A percentile compares a stretch with the other conserved stretches of the same genome.
Evolutionary conservation across 2,113 vertebrate genomes (phyloP).

Genomic region (Oceanites oceanicus): DNA sequence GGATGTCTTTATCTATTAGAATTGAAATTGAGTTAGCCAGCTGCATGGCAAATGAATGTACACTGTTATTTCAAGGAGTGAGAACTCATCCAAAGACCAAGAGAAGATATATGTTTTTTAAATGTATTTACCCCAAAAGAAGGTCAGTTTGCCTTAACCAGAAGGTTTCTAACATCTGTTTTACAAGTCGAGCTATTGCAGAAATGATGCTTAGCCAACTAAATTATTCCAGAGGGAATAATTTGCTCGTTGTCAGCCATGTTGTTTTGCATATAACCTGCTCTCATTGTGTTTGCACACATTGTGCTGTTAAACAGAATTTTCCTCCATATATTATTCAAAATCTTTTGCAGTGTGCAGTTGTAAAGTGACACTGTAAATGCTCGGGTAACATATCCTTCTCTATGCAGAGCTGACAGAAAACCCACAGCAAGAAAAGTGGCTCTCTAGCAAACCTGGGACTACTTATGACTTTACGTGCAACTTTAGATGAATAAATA

Average conservation of each 20-base stretch:
- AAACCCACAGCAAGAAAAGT: neutral
- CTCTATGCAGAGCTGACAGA: neutral
- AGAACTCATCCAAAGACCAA: neutral
- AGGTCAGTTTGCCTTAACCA: neutral
- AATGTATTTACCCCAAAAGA: neutral
- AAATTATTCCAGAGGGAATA: neutral
- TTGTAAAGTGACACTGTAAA: neutral
- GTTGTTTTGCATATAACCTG: neutral
- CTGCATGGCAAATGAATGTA: fast-evolving
- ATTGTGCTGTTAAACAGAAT: neutral
- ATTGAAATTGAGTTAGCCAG: neutral
- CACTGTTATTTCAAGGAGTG: neutral
- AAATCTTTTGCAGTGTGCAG: neutral
- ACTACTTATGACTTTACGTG: neutral
- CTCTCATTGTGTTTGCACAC: neutral
- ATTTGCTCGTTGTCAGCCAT: neutral
- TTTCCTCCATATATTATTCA: neutral
- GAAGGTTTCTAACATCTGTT: neutral
- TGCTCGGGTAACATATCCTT: neutral
- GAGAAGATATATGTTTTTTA: neutral
- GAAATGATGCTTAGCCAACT: neutral
- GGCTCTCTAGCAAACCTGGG: neutral
- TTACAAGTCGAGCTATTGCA: neutral
- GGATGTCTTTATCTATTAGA: neutral
- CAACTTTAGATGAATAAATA: neutral